Evolutionary conservation across 2,113 vertebrate genomes (phyloP).

Genomic region (Chloebia gouldiae): DNA sequence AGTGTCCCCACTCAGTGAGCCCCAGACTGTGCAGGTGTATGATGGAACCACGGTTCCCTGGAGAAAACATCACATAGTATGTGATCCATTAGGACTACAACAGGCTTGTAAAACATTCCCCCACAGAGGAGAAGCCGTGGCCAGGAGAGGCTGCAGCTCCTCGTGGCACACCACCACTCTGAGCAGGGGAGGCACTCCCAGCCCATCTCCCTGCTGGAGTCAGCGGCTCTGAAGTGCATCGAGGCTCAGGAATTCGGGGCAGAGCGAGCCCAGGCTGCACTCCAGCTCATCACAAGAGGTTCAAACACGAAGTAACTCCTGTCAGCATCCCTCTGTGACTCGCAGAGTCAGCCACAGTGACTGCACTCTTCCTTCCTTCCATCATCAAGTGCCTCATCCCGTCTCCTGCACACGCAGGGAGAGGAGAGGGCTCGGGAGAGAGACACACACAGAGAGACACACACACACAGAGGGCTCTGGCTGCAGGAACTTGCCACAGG

Average conservation of each 20-base stretch:
- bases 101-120: neutral
- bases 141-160: slow-evolving; percentile 16
- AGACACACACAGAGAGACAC: neutral
- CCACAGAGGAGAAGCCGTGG: neutral
- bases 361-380: neutral
- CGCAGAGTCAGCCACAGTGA: neutral
- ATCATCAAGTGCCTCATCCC: neutral
- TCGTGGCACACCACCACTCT: neutral
- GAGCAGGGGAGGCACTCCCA: neutral
- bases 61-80: neutral
- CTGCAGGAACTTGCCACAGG: neutral
- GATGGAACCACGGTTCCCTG: neutral
- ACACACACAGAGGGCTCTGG: neutral
- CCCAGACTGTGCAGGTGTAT: fast-evolving
- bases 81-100: neutral
- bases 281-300: neutral
- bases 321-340: neutral
- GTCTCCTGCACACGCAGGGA: neutral
- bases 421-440: neutral
- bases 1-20: neutral
- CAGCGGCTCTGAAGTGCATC: neutral
- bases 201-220: neutral
- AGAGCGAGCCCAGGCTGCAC: neutral
- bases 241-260: neutral
- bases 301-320: neutral